Evolutionary conservation across 2,113 vertebrate species (phyloP).

Genomic region (Edolisoma coerulescens): DNA sequence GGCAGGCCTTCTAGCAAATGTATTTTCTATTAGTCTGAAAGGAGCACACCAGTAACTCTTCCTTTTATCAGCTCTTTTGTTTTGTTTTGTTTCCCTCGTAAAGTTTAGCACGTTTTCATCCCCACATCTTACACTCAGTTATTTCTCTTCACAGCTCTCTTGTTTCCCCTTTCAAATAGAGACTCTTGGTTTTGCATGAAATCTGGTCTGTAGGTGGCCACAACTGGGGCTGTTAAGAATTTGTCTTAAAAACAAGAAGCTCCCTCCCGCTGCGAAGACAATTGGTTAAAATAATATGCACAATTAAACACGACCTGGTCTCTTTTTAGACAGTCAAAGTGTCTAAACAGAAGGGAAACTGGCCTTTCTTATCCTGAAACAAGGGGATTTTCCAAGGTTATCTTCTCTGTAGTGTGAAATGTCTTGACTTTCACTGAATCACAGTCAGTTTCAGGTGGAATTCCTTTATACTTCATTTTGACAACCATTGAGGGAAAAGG

Average conservation of each 20-base stretch:
- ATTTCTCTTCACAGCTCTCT: not conserved
- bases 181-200: conserved; percentile 9
- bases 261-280: not conserved
- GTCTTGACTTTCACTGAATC: not conserved
- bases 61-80: not conserved
- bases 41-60: not conserved
- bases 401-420: not conserved
- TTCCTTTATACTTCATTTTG: not conserved
- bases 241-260: conserved; percentile 48
- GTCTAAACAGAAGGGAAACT: not conserved
- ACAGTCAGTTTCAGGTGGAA: not conserved
- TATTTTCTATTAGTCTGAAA: not conserved
- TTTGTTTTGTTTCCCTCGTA: not conserved
- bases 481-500: not conserved
- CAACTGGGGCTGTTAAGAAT: conserved; percentile 21
- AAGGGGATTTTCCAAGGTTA: not conserved
- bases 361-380: not conserved
- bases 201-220: conserved; percentile 39
- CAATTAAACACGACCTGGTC: not conserved
- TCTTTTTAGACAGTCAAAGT: not conserved
- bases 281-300: conserved; percentile 31
- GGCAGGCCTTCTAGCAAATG: not conserved
- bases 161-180: not conserved
- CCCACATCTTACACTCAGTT: not conserved
- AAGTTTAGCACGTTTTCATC: not conserved